phyloP scores from a whole-genome alignment of 2,797 vertebrate species.

The Aphelocoma californica region DNA sequence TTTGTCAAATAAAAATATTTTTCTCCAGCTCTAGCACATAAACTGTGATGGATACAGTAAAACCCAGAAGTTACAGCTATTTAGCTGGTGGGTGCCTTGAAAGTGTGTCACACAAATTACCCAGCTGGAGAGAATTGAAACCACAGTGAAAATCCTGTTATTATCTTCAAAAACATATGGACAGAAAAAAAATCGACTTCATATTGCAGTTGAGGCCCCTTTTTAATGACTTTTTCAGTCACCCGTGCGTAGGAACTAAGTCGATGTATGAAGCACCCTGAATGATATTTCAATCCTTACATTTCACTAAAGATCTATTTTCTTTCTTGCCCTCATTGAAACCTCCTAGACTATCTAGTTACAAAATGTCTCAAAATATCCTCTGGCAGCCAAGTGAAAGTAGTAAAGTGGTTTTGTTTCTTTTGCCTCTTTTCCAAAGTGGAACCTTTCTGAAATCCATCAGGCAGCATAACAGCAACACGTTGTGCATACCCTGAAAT shows the following conservation, averaged over 20 bases:
- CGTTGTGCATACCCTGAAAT: neutral
- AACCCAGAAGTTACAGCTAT: neutral
- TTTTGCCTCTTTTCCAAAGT: conserved; percentile 6
- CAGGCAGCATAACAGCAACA: neutral
- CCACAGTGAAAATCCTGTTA: neutral
- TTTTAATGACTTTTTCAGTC: conserved; percentile 8
- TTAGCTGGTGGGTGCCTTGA: conserved; percentile 38
- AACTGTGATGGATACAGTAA: conserved; percentile 33
- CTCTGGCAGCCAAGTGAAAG: conserved; percentile 15
- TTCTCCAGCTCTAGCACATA: neutral
- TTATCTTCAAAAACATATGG: conserved; percentile 10
- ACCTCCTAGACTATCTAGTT: neutral
- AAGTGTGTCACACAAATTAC: conserved; percentile 48
- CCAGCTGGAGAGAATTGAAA: conserved; percentile 35
- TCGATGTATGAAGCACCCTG: fast-evolving
- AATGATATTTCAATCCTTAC: neutral
- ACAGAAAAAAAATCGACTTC: neutral
- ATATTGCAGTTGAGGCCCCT: neutral
- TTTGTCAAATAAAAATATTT: conserved; percentile 48
- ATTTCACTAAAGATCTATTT: neutral
- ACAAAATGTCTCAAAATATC: conserved; percentile 2
- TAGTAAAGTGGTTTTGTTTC: conserved; percentile 15
- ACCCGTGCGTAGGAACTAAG: neutral
- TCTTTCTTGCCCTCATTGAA: conserved; percentile 24
- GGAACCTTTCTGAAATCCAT: neutral